Evolutionary conservation across 2,797 vertebrate species (phyloP), one percentile per base, ranked within the genome.

Genomic region (Petrocephalus sullivani): DNA sequence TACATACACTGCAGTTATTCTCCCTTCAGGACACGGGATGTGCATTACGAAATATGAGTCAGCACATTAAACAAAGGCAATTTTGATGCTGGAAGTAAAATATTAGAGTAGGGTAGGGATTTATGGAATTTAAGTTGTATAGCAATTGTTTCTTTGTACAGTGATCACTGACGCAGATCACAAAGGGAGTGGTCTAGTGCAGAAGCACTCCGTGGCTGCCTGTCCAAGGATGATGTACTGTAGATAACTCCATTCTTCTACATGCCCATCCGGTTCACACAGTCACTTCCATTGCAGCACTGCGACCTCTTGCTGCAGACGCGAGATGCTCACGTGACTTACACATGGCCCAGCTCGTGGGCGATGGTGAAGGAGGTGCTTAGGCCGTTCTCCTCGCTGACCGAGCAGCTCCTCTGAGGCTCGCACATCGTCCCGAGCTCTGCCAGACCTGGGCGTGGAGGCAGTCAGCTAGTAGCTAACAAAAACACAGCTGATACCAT

Each of bases 351-450:
- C 89, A 99, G 95, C 91, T 99, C 98, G 90, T 99, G 98, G 23
- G 98, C 97, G 88, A 99, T 97, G 92, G 98, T 99, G 92, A 99
- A 99, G 91, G 98, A 97, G 53, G 98, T 96, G 88, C 97, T 99
- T 90, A 99, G 95, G 91, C 98, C 98, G 75, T 99, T 99, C 94
- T 99, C 98, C 92, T 99, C 98, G 3, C 98, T 99, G 94, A 99
- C 96, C 90, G 98, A 99, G 94, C 98, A 99, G 94, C 98, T 99
- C 89, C 98, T 96, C 84, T 95, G 94, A 3, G 95, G 97, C 90
- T 99, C 98, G 4, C 98, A 99, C 97, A 99, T 97, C 87, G 98
- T 99, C 85, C 98, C 98, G 90, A 99, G 94, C 93, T 99, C 98
- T 1, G 98, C 98, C 71, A 99, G 96, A 53, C 98, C 98, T 99